Evolutionary conservation across 2,113 vertebrate genomes (phyloP).

Genomic region (Phoxinus phoxinus): DNA sequence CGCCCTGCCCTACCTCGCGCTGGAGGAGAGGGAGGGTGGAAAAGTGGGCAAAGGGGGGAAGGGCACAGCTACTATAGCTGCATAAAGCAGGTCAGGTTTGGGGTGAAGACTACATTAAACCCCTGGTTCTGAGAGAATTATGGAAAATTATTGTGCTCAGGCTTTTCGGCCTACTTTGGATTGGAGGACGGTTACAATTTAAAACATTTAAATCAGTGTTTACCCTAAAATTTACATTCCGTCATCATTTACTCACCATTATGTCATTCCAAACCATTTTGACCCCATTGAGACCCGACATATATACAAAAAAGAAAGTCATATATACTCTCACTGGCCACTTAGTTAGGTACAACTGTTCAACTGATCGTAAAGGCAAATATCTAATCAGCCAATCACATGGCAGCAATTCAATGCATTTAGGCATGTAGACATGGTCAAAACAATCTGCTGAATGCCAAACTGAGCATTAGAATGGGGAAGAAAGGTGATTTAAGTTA

Average conservation of each 20-base stretch:
- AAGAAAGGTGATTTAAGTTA: too few species aligned
- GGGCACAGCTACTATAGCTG: background rate
- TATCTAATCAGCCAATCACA: too few species aligned
- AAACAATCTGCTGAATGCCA: too few species aligned
- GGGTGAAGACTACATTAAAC: background rate
- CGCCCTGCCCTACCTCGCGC: slow-evolving; percentile 57
- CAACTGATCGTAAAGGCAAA: too few species aligned
- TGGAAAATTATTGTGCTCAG: background rate
- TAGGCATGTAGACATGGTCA: too few species aligned
- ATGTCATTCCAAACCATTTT: background rate
- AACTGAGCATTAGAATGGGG: too few species aligned
- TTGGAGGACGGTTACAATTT: background rate
- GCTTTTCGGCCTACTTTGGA: background rate
- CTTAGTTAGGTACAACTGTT: too few species aligned
- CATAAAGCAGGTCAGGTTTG: slow-evolving; percentile 29
- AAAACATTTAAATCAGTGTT: background rate
- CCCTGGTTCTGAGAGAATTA: slow-evolving; percentile 9
- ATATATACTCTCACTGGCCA: too few species aligned
- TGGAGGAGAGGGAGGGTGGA: slow-evolving; percentile 54
- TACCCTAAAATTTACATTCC: background rate
- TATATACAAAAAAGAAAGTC: too few species aligned
- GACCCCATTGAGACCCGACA: background rate
- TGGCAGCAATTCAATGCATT: too few species aligned
- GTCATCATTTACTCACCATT: background rate
- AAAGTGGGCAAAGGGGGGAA: background rate